phyloP scores from a whole-genome alignment of 2,113 vertebrate species.

The Scortum barcoo region DNA sequence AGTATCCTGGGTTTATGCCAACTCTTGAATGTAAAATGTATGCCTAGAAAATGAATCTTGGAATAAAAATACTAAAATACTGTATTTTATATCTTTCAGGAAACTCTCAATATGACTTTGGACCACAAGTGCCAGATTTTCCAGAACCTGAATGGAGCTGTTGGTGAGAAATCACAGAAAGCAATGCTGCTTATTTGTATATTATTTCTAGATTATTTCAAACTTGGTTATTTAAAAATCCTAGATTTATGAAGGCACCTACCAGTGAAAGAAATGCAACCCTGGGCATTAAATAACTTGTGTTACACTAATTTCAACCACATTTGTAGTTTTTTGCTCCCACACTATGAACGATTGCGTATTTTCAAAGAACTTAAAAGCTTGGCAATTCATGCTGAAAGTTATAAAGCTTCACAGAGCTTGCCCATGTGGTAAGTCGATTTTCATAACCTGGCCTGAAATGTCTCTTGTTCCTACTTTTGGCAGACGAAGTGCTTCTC shows the following conservation, averaged over 20 bases:
- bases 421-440: constrained; percentile 19
- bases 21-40: constrained; percentile 17
- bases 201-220: neutral
- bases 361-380: constrained; percentile 13
- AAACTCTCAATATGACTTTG: constrained; percentile 92
- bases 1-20: constrained; percentile 46
- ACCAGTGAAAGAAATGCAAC: neutral
- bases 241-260: neutral
- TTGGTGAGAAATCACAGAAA: constrained; percentile 86
- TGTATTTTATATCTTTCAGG: constrained; percentile 83
- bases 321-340: neutral
- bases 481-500: constrained; percentile 94
- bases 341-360: neutral
- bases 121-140: constrained; percentile 98
- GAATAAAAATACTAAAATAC: neutral
- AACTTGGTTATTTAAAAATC: constrained; percentile 1
- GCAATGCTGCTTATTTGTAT: neutral
- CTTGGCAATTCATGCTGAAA: constrained; percentile 16
- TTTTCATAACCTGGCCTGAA: constrained; percentile 51
- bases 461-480: constrained; percentile 43
- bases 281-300: neutral
- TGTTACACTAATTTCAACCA: neutral
- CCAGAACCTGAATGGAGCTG: constrained; percentile 94
- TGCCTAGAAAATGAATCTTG: neutral
- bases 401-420: constrained; percentile 11